Base-by-base conservation (phyloP, 92 coral and sea anemone genomes). In the Ricordea florida region DNA sequence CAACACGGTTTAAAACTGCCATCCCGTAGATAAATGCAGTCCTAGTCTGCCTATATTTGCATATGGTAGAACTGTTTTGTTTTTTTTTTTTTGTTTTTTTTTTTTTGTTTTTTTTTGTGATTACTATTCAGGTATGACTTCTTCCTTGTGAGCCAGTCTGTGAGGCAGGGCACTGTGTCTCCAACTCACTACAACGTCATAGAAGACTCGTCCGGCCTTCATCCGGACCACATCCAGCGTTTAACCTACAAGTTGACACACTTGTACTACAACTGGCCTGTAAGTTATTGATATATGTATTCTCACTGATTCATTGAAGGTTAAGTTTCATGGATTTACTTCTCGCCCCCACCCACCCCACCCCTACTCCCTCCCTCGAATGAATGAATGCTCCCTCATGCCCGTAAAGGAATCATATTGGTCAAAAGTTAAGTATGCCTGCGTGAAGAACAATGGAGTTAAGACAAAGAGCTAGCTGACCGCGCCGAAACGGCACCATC, bases 221-320 rank as follows among this genome's bases (percentile, higher is more conserved):
- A 62, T 6, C 98, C 98, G 44, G 98, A 94, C 59, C 96, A 92
- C 76, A 79, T 84, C 74, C 98, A 94, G 81, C 73, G 97, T 7
- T 59, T 94, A 29, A 71, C 98, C 0, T 94, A 94, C 92, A 94
- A 94, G 82, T 83, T 94, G 0, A 94, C 98, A 0, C 98, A 94
- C 73, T 55, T 94, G 75, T 94, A 94, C 72, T 94, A 94, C 81
- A 94, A 94, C 76, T 94, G 98, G 98, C 98, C 96, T 30, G 98
- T 94, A 72, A 89, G 97, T 73, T 6, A 14, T 51, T 13, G 13
- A 9, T 22, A 36, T 2, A 11, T 21, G 10, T 58, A 5, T 11
- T 10, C 33, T 6, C n/a, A n/a, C n/a, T n/a, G n/a, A n/a, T n/a
- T n/a, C n/a, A n/a, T n/a, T n/a, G n/a, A n/a, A n/a, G n/a, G n/a